Percentiles rank a stretch among this genome's conserved stretches.
Evolutionary conservation across 2,888 invertebrate species (phyloP).

Genomic region (Ceriagrion tenellum): DNA sequence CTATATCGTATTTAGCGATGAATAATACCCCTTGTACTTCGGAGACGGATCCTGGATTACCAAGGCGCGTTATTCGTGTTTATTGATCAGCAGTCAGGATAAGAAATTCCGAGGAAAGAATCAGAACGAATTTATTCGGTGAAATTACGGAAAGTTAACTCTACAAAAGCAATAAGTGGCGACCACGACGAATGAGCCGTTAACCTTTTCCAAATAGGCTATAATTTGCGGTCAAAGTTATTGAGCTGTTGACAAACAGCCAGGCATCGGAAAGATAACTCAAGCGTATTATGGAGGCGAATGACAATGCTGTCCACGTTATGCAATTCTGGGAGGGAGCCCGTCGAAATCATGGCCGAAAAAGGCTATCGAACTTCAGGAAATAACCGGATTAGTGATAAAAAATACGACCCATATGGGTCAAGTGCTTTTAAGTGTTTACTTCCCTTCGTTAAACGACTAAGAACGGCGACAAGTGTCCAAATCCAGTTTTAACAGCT

Average conservation of each 20-base stretch:
- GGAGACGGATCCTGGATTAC: too few relatives aligned
- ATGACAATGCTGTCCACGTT: neutral
- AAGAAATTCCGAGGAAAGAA: neutral
- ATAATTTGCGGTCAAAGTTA: neutral
- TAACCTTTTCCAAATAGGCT: neutral
- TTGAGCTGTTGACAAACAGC: neutral
- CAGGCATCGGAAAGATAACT: neutral
- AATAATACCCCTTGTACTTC: too few relatives aligned
- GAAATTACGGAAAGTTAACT: neutral
- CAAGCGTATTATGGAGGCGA: neutral
- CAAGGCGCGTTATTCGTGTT: too few relatives aligned
- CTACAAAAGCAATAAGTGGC: neutral
- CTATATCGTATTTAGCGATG: too few relatives aligned
- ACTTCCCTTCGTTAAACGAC: neutral
- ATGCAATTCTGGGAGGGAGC: neutral
- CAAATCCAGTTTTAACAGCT: neutral
- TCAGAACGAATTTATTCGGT: neutral
- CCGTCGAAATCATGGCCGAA: neutral
- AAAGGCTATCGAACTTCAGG: neutral
- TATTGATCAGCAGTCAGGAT: too few relatives aligned
- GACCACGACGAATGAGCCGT: neutral
- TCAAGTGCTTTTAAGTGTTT: neutral
- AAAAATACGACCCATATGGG: neutral
- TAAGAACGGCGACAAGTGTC: neutral
- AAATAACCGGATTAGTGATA: neutral